Conservation (phyloP, 2,113 vertebrate genomes). For the Ailuropoda melanoleuca region DNA sequence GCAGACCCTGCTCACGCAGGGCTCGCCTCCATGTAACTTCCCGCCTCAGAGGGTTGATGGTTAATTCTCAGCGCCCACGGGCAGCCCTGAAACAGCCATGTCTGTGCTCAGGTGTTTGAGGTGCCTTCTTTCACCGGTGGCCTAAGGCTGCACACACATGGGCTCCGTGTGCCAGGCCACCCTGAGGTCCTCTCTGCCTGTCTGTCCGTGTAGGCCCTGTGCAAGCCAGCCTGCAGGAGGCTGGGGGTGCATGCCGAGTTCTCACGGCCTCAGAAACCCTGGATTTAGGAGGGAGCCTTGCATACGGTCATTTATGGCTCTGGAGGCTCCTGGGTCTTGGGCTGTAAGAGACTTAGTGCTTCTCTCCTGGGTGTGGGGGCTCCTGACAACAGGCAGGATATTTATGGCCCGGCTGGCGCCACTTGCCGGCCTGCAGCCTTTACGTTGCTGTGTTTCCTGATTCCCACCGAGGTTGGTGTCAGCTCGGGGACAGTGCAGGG, state of each 20-base stretch:
- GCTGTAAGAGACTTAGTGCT: rapidly evolving
- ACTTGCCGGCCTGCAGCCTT: background rate
- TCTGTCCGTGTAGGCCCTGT: background rate
- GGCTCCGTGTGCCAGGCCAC: background rate
- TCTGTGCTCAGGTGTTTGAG: background rate
- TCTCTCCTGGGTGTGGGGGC: background rate
- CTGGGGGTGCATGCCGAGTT: background rate
- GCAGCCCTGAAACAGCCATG: rapidly evolving
- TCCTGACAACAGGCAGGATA: background rate
- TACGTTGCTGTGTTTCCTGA: background rate
- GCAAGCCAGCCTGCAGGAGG: background rate
- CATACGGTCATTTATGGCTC: too few species aligned
- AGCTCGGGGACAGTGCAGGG: background rate
- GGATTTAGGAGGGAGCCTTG: background rate
- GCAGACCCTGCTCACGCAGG: rapidly evolving
- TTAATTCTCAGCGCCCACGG: background rate
- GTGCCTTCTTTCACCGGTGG: rapidly evolving
- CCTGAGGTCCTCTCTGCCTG: background rate
- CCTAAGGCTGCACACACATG: rapidly evolving
- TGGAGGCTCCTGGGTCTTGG: background rate
- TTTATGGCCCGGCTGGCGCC: rapidly evolving
- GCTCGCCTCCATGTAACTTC: background rate
- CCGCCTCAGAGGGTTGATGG: rapidly evolving
- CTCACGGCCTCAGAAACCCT: background rate
- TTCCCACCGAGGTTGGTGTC: background rate